Conservation (phyloP, 2,113 vertebrate genomes). For the Chaetorhynchus papuensis region DNA sequence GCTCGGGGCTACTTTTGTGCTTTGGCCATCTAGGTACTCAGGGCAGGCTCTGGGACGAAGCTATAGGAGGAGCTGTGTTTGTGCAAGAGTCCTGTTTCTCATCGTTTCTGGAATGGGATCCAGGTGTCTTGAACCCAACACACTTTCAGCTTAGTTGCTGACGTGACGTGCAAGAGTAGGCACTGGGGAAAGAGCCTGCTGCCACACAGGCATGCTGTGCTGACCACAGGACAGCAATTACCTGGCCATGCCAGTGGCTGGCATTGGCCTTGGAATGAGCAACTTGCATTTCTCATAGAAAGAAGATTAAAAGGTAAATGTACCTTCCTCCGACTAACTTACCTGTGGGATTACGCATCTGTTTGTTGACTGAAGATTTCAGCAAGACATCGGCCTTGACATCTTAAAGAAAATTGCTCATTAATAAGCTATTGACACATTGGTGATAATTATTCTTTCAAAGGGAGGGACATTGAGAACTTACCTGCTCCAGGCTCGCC, state of each 20-base stretch:
- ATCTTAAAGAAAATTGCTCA: background rate
- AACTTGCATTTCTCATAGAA: background rate
- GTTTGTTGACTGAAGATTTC: background rate
- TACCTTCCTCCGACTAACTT: background rate
- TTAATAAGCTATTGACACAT: background rate
- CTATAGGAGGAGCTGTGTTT: background rate
- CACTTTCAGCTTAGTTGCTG: background rate
- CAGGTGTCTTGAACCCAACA: background rate
- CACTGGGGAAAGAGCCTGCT: background rate
- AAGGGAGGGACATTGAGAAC: background rate
- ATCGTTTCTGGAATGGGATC: background rate
- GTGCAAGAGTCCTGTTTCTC: background rate
- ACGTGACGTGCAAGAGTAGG: background rate
- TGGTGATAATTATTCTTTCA: background rate
- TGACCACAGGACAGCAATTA: background rate
- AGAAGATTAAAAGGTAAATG: background rate
- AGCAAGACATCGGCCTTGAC: fast-evolving
- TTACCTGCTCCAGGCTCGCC: background rate
- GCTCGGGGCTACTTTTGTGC: background rate
- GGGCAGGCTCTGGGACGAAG: background rate
- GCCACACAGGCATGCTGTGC: background rate
- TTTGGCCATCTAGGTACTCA: background rate
- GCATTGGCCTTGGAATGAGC: background rate
- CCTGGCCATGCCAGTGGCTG: background rate
- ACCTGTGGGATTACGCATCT: background rate